Conservation (phyloP, 2,113 vertebrate species). For the Festucalex cinctus region DNA sequence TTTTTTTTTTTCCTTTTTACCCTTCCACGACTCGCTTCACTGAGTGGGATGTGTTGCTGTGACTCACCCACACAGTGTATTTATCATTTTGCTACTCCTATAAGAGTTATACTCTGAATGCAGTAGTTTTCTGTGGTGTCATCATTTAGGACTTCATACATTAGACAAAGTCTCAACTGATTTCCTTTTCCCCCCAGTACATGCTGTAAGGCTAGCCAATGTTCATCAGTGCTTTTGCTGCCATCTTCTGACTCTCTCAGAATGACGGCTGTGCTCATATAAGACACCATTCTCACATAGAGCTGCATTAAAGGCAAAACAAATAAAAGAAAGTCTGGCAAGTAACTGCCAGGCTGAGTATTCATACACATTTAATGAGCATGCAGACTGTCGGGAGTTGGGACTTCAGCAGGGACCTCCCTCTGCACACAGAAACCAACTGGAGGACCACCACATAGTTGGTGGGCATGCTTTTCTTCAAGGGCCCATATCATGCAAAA, state of each 20-base stretch:
- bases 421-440: slow-evolving; percentile 35
- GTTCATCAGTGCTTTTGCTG: slow-evolving; percentile 41
- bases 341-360: slow-evolving; percentile 53
- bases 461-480: slow-evolving; percentile 33
- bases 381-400: slow-evolving; percentile 61
- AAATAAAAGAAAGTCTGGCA: slow-evolving; percentile 44
- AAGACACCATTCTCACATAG: slow-evolving; percentile 48
- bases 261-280: slow-evolving; percentile 33
- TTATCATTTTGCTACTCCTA: slow-evolving; percentile 22
- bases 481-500: too few relatives aligned
- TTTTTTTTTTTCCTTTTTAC: background rate
- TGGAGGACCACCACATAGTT: slow-evolving; percentile 38
- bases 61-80: slow-evolving; percentile 46
- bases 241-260: slow-evolving; percentile 36
- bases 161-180: slow-evolving; percentile 28
- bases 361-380: slow-evolving; percentile 77
- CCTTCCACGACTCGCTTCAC: slow-evolving; percentile 30
- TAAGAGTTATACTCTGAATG: slow-evolving; percentile 18
- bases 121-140: slow-evolving; percentile 28
- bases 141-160: slow-evolving; percentile 28
- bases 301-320: slow-evolving; percentile 30
- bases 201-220: slow-evolving; percentile 30
- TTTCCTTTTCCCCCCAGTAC: slow-evolving; percentile 9
- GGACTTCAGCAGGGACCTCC: slow-evolving; percentile 46
- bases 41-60: slow-evolving; percentile 39